Conservation (phyloP, 2,113 vertebrate species). For the Ceyx melanurus region DNA sequence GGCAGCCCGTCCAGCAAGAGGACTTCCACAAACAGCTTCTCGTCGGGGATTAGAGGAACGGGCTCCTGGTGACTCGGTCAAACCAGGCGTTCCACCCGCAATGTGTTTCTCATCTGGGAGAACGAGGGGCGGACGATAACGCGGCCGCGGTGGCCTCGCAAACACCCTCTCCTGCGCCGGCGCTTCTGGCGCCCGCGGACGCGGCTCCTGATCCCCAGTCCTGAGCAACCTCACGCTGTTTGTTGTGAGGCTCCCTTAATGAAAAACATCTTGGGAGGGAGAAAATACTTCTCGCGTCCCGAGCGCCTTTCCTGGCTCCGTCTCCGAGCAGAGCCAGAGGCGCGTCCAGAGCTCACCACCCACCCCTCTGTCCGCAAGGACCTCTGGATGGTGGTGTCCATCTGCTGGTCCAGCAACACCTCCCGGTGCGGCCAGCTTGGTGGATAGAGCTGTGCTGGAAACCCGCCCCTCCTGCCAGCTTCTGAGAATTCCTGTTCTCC, state of each 20-base stretch:
- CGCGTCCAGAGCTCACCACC: accelerated
- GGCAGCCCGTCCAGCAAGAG: neutral
- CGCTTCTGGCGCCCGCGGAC: accelerated
- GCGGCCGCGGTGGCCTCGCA: neutral
- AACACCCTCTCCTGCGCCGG: neutral
- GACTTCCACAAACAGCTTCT: accelerated
- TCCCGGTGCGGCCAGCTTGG: accelerated
- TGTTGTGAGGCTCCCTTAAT: accelerated
- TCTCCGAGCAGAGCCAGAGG: neutral
- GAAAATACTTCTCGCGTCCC: neutral
- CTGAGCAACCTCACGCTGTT: accelerated
- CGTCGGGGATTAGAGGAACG: neutral
- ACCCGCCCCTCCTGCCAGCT: neutral
- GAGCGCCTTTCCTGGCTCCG: accelerated
- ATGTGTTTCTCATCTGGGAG: neutral
- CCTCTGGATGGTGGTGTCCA: accelerated
- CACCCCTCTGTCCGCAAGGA: accelerated
- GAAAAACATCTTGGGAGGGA: neutral
- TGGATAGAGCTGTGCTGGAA: neutral
- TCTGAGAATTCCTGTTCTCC: accelerated
- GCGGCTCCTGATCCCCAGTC: accelerated
- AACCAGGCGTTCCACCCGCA: neutral
- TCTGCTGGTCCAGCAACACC: neutral
- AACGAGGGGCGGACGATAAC: accelerated
- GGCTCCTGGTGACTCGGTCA: neutral